Evolutionary conservation across 2,888 invertebrate species (phyloP).

Genomic region (Operophtera brumata): DNA sequence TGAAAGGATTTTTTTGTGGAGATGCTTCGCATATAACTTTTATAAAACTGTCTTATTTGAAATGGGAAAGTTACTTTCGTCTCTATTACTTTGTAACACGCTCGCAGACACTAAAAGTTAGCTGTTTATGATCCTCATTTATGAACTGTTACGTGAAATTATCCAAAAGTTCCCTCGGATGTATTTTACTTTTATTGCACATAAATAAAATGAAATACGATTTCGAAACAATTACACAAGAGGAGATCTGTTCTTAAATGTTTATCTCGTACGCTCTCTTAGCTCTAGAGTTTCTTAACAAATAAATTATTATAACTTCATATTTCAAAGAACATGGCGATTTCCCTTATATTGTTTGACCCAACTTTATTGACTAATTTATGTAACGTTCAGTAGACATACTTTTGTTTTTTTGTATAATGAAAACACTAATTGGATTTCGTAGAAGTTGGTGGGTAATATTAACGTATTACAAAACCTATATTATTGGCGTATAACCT

Average conservation of each 20-base stretch:
- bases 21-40: neutral
- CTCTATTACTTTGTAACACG: constrained; percentile 2
- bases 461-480: too few species aligned
- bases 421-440: too few species aligned
- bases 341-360: too few species aligned
- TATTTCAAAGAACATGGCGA: too few species aligned
- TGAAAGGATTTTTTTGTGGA: too few species aligned
- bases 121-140: constrained; percentile 5
- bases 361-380: too few species aligned
- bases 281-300: neutral
- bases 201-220: constrained; percentile 23
- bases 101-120: neutral
- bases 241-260: neutral
- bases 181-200: constrained; percentile 29
- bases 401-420: too few species aligned
- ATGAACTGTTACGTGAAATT: constrained; percentile 8
- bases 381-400: too few species aligned
- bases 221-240: constrained; percentile 28
- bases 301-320: too few species aligned
- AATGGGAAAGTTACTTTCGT: neutral
- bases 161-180: constrained; percentile 1
- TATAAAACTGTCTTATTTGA: neutral
- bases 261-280: neutral
- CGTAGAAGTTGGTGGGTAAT: too few species aligned
- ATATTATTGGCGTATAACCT: too few species aligned